Conservation (phyloP, 2,888 invertebrate species). For the Carabus problematicus region DNA sequence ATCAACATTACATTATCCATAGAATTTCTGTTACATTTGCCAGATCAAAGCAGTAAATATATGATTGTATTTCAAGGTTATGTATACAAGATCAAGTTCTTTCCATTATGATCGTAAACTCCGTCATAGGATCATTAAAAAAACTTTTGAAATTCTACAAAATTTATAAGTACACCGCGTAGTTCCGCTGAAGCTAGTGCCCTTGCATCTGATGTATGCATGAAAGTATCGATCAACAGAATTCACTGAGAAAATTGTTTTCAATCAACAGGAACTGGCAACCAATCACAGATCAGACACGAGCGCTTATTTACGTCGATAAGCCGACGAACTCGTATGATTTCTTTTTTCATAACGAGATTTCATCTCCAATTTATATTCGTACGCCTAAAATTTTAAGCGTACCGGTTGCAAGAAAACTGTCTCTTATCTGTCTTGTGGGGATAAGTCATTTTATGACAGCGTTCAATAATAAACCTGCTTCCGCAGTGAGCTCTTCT, state of each 20-base stretch:
- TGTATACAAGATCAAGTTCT: background rate
- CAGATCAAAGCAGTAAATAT: background rate
- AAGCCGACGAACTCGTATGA: slow-evolving; percentile 19
- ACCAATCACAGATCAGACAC: slow-evolving; percentile 15
- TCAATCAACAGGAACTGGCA: slow-evolving; percentile 31
- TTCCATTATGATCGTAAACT: no score
- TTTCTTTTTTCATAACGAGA: slow-evolving; percentile 39
- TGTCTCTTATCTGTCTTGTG: slow-evolving; percentile 37
- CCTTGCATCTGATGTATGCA: slow-evolving; percentile 22
- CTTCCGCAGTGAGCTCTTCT: slow-evolving; percentile 23
- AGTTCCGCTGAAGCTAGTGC: no score
- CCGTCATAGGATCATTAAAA: no score
- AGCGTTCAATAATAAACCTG: slow-evolving; percentile 37
- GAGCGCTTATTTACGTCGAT: slow-evolving; percentile 34
- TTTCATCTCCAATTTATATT: slow-evolving; percentile 38
- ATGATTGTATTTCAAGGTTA: background rate
- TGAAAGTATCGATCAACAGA: slow-evolving; percentile 5
- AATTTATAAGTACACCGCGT: no score
- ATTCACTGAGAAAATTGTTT: slow-evolving; percentile 33
- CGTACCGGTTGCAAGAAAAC: slow-evolving; percentile 26
- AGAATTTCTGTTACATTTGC: background rate
- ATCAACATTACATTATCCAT: background rate
- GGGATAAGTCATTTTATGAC: slow-evolving; percentile 40
- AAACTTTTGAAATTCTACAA: no score
- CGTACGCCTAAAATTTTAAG: slow-evolving; percentile 38